These are phyloP conservation scores for Rhingia campestris DNA, from an alignment of 2,888 invertebrate genomes.

Conservation along the genomic window DNA sequence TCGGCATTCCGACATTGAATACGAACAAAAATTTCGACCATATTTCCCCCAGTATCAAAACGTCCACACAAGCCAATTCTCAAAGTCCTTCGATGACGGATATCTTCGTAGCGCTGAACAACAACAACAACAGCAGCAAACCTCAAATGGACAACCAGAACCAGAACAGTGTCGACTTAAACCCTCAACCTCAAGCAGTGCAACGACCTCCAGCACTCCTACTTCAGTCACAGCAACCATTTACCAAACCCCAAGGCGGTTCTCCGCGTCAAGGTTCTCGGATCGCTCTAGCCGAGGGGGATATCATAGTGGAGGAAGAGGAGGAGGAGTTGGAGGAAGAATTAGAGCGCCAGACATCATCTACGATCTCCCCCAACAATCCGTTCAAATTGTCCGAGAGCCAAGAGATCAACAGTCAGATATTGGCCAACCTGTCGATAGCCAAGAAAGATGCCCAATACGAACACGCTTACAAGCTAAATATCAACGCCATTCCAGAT, in stretches of 20 bases:
- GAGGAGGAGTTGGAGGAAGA: conserved; percentile 75
- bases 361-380: conserved; percentile 49
- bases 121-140: conserved; percentile 66
- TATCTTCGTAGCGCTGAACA: conserved; percentile 44
- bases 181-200: conserved; percentile 58
- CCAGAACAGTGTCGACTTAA: conserved; percentile 67
- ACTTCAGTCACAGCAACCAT: conserved; percentile 65
- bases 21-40: conserved; percentile 57
- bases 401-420: conserved; percentile 15
- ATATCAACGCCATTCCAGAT: conserved; percentile 79
- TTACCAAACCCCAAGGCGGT: conserved; percentile 74
- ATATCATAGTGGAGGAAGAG: conserved; percentile 82
- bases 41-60: conserved; percentile 60
- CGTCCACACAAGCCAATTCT: conserved; percentile 48
- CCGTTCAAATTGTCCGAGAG: conserved; percentile 41
- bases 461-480: conserved; percentile 77
- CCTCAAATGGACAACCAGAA: conserved; percentile 69
- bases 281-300: conserved; percentile 81
- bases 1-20: conserved; percentile 23
- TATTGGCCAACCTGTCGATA: conserved; percentile 25
- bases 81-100: conserved; percentile 52
- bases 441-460: conserved; percentile 56
- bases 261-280: conserved; percentile 76
- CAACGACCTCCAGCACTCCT: conserved; percentile 11
- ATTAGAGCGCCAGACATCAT: conserved; percentile 45